A percentile compares a stretch with the other conserved stretches of the same genome.
These are phyloP conservation scores for Pocota personata DNA, from an alignment of 2,888 invertebrate species.

Conservation along the genomic window DNA sequence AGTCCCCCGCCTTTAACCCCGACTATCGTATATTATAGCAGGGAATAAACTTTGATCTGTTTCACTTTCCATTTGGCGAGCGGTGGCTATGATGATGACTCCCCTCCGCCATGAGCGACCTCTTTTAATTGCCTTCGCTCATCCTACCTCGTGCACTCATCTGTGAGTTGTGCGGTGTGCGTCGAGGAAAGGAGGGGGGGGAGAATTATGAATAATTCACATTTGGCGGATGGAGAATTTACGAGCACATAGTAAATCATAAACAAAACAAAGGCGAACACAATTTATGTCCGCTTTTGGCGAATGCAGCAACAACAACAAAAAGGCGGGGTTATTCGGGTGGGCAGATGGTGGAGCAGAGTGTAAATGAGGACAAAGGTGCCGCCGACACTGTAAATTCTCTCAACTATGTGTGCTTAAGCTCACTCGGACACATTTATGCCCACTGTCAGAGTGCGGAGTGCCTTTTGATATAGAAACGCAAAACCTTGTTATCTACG, in stretches of 20 bases:
- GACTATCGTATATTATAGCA: conserved; percentile 26
- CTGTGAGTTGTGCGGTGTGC: background rate
- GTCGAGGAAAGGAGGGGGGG: background rate
- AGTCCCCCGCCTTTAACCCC: conserved; percentile 46
- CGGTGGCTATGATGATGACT: conserved; percentile 36
- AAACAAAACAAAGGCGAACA: conserved; percentile 57
- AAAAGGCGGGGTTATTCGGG: conserved; percentile 15
- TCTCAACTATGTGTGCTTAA: conserved; percentile 50
- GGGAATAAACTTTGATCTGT: conserved; percentile 52
- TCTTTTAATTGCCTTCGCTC: conserved; percentile 59
- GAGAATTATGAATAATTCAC: conserved; percentile 66
- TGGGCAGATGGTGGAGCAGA: conserved; percentile 29
- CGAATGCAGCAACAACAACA: conserved; percentile 34
- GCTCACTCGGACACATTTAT: conserved; percentile 55
- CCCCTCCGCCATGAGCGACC: conserved; percentile 5
- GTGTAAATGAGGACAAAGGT: conserved; percentile 52
- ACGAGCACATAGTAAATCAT: conserved; percentile 57
- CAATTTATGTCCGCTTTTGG: conserved; percentile 55
- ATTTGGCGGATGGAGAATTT: conserved; percentile 61
- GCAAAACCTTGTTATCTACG: conserved; percentile 28
- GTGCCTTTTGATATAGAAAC: conserved; percentile 44
- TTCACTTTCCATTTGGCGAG: conserved; percentile 52
- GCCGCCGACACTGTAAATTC: conserved; percentile 57
- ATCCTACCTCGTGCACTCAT: conserved; percentile 22
- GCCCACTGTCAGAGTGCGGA: conserved; percentile 39